A percentile compares a stretch with the other conserved stretches of the same genome.
Conservation (phyloP, 2,113 vertebrate genomes). For the Grammomys surdaster region DNA sequence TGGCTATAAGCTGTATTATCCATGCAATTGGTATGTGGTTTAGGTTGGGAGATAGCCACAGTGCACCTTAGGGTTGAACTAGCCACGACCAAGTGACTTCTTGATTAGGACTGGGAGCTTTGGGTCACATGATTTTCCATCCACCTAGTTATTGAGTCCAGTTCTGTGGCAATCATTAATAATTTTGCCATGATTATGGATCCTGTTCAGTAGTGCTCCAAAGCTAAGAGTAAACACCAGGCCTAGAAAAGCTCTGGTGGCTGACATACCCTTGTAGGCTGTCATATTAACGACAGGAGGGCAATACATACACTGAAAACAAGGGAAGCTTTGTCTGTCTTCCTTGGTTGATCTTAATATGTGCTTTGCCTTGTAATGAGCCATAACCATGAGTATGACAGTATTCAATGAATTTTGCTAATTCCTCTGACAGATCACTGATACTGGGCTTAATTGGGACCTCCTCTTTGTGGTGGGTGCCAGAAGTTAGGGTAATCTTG, state of each 20-base stretch:
- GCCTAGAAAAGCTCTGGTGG: not conserved
- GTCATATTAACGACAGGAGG: not conserved
- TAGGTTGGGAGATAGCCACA: not conserved
- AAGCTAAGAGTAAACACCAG: not conserved
- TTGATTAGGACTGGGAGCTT: not conserved
- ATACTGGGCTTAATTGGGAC: not conserved
- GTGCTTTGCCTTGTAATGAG: not conserved
- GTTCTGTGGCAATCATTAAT: not conserved
- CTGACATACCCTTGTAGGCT: not conserved
- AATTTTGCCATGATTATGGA: not conserved
- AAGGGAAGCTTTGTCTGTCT: not conserved
- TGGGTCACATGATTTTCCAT: not conserved
- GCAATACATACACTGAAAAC: not conserved
- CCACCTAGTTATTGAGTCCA: not conserved
- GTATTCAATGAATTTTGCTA: not conserved
- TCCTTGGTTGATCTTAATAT: slow-evolving; percentile 20
- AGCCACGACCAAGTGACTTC: not conserved
- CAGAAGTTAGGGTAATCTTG: not conserved
- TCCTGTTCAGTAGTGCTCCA: not conserved
- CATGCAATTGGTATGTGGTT: not conserved
- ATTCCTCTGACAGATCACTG: not conserved
- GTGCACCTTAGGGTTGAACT: not conserved
- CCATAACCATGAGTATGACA: not conserved
- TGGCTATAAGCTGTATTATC: not conserved
- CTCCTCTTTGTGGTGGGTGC: not conserved